Base-by-base conservation (phyloP, 2,113 vertebrate genomes). In the Peucedramus taeniatus region DNA sequence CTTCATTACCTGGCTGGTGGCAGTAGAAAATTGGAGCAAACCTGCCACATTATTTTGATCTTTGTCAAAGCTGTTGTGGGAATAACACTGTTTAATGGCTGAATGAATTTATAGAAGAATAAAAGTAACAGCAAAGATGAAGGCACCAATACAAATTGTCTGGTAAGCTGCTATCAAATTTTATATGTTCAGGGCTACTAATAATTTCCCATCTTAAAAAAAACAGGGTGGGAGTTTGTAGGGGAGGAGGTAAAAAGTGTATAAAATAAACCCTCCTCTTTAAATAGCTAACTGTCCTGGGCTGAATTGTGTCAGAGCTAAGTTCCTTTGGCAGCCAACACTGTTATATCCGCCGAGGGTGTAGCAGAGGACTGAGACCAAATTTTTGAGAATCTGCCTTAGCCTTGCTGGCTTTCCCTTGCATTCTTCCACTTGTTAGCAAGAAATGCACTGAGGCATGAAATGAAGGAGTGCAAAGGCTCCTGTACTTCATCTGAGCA, bases 41-140 rank as follows among this genome's bases (percentile, higher is more conserved):
- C 57, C 57, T 83, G 70, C 37, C 51, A 74, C 27, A 4, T 33
- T 83, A 57, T 94, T 94, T 96, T 95, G 76, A 93, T 91, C 69
- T 95, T 45, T 74, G 37, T 19, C 75, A 87, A 53, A 88, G 31
- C 23, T 88, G 24, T 80, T 90, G 69, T 93, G 92, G 49, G 45
- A 93, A 76, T 90, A 83, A n/a, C 45, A 40, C 26, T 77, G 44
- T 77, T 94, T 88, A 92, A 93, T 49, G 37, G 65, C 61, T 91
- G 72, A 71, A 96, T 57, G 90, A 94, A 90, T 95, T 95, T 90
- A 90, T 6, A 66, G 79, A 93, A 81, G 39, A 95, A 83, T 89
- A 93, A 92, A 97, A 92, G 65, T 64, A 93, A n/a, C 70, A 68
- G 53, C 33, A 85, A 69, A 85, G 84, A 78, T 40, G 70, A 93